Percentiles rank a stretch among this genome's conserved stretches.
Evolutionary conservation across 2,113 vertebrate genomes (phyloP).

Genomic region (Neotoma lepida): DNA sequence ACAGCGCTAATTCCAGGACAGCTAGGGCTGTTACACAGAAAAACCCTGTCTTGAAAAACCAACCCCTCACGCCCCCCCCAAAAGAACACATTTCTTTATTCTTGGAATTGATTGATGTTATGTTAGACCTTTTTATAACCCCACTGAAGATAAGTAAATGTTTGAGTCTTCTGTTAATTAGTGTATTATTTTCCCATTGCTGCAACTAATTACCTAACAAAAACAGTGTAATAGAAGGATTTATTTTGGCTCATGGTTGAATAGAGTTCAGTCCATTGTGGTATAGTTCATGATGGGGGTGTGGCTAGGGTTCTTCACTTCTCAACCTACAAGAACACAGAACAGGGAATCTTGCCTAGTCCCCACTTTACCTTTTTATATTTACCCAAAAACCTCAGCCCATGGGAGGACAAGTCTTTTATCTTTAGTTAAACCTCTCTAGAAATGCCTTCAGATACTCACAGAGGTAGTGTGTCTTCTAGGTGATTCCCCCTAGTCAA

Average conservation of each 20-base stretch:
- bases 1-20: too few relatives aligned
- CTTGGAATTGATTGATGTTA: neutral
- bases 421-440: neutral
- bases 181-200: neutral
- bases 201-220: neutral
- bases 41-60: too few relatives aligned
- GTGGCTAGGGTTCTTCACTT: neutral
- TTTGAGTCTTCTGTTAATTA: neutral
- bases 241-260: neutral
- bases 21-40: too few relatives aligned
- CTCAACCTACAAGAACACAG: too few relatives aligned
- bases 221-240: too few relatives aligned
- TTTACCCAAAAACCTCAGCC: neutral
- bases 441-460: neutral
- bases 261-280: neutral
- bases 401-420: neutral
- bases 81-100: constrained; percentile 36
- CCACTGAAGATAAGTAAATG: neutral
- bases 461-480: neutral
- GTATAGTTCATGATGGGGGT: neutral
- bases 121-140: neutral
- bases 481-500: neutral
- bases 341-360: neutral
- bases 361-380: neutral
- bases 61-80: too few relatives aligned